Conservation (phyloP, 1,140 invertebrate genomes). For the Bombus pyrosoma region DNA sequence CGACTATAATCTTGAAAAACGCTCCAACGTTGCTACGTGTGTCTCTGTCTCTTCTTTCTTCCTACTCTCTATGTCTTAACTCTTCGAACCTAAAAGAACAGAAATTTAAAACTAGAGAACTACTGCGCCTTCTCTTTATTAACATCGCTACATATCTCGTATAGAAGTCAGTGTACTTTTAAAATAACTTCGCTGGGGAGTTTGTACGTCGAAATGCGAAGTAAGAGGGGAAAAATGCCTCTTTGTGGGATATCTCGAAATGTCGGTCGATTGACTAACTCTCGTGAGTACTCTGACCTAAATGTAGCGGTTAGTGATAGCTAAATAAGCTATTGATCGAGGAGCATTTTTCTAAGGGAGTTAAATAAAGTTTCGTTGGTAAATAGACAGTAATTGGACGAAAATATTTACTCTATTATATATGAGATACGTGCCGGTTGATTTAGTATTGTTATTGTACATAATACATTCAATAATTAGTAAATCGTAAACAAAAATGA, state of each 20-base stretch:
- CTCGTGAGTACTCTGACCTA: background rate
- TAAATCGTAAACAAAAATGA: background rate
- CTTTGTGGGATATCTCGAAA: background rate
- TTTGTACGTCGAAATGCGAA: background rate
- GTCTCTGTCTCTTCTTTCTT: background rate
- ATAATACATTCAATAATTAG: too few species aligned
- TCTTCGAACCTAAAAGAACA: background rate
- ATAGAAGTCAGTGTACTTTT: background rate
- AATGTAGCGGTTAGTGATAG: background rate
- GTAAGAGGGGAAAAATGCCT: too few species aligned
- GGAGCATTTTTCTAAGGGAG: background rate
- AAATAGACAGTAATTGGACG: background rate
- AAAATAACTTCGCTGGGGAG: background rate
- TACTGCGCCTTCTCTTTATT: background rate
- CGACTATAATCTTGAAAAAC: conserved; percentile 12
- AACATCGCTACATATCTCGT: background rate
- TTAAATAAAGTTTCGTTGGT: background rate
- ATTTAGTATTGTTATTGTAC: too few species aligned
- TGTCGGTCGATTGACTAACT: background rate
- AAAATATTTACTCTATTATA: background rate
- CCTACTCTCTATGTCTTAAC: background rate
- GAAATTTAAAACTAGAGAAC: background rate
- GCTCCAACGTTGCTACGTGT: background rate
- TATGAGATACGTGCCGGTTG: too few species aligned
- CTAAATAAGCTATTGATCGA: background rate